Evolutionary conservation across 1,140 invertebrate species (phyloP), one percentile per base, ranked within the genome.

Genomic region (Tetramorium parvispinum): DNA sequence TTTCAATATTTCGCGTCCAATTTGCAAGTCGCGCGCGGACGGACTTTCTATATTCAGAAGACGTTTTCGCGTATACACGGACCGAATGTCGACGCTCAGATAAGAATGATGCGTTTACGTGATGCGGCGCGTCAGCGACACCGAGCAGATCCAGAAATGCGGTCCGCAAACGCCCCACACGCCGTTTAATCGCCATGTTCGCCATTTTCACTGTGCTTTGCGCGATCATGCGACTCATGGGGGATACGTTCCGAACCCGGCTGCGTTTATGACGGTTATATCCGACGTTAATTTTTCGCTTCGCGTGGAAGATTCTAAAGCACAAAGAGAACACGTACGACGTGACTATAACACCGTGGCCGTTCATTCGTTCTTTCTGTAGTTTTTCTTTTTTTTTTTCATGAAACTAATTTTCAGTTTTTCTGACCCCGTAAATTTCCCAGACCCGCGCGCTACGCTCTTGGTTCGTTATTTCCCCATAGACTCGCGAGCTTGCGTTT

Each of bases 1-100:
- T 65, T 43, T 57, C 66, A n/a, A 86, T 86, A 85, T 88, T 86
- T 88, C 51, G 43, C 51, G 75, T 24, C n/a, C 82, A 79, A 88
- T 88, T 86, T 79, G 77, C 55, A 81, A 79, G 37, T 61, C 32
- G 59, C 27, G 27, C 21, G 51, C 57, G 8, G 0, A 63, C 21
- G 46, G 24, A 66, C 32, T 53, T 89, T 79, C 40, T 79, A 86
- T 85, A 85, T 85, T 59, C 73, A 51, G 40, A 10, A 59, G 40
- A 73, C 51, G 73, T 66, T 63, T 32, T 49, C 43, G 24, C 66
- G 59, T 21, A 53, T 24, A 66, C 27, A 24, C 11, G 18, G 8
- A 27, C 0, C 8, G 32, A 1, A 5, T n/a, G 57, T 49, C n/a
- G 55, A 73, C 57, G 8, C 16, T 16, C 0, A 1, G 86, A 66